phyloP scores from a whole-genome alignment of 2,113 vertebrate species.

The Rousettus leschenaultii region DNA sequence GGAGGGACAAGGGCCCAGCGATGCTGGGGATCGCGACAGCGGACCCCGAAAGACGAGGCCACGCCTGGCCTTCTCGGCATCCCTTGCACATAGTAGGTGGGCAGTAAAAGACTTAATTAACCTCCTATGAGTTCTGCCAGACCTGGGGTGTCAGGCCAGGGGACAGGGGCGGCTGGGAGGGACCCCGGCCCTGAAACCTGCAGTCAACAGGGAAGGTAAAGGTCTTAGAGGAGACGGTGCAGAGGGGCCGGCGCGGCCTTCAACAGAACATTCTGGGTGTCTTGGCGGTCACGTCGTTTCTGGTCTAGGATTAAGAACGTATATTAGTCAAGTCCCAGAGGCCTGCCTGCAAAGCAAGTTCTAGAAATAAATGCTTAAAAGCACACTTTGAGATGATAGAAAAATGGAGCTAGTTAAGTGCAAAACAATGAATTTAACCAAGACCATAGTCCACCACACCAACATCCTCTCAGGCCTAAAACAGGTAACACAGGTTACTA shows the following conservation, averaged over 20 bases:
- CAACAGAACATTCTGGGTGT: no score
- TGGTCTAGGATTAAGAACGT: not conserved
- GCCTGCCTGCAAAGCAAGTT: not conserved
- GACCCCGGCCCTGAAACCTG: not conserved
- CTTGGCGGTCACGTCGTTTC: not conserved
- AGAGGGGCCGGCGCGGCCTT: no score
- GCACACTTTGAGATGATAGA: not conserved
- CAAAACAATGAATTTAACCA: not conserved
- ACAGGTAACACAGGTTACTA: not conserved
- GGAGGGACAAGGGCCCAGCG: not conserved
- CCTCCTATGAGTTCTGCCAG: not conserved
- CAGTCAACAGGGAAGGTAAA: not conserved
- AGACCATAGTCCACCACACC: not conserved
- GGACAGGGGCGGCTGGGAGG: not conserved
- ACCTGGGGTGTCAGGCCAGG: not conserved
- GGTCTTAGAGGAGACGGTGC: no score
- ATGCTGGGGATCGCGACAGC: accelerated
- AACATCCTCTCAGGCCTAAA: not conserved
- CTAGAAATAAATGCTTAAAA: not conserved
- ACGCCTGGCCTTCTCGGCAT: not conserved
- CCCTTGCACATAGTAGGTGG: not conserved
- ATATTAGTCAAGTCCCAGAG: not conserved
- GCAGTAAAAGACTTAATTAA: not conserved
- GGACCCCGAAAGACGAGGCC: not conserved
- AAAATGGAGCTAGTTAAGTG: not conserved